phyloP scores from a whole-genome alignment of 2,888 invertebrate genomes.

The Gari tellinella region DNA sequence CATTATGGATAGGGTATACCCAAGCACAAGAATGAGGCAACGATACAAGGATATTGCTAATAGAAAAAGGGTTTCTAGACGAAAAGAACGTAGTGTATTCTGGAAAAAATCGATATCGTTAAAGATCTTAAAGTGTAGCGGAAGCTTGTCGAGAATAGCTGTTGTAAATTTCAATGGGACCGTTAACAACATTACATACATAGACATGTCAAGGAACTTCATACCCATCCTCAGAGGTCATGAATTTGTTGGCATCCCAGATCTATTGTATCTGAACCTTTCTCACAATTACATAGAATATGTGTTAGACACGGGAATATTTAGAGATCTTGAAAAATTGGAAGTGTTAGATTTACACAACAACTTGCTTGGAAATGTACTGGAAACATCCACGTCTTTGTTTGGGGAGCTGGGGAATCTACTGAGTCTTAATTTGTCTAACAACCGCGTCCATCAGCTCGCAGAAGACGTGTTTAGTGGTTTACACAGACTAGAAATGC shows the following conservation, averaged over 20 bases:
- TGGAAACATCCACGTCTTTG: conserved; percentile 14
- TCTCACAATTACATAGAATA: conserved; percentile 46
- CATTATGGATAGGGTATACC: no score
- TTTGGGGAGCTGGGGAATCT: conserved; percentile 22
- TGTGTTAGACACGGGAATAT: conserved; percentile 16
- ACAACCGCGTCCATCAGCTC: conserved; percentile 29
- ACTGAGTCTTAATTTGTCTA: conserved; percentile 20
- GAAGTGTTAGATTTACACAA: conserved; percentile 29
- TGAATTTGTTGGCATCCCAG: conserved; percentile 23
- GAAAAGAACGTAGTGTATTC: no score
- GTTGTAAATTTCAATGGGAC: conserved; percentile 28
- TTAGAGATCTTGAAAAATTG: conserved; percentile 25
- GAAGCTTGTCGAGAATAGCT: conserved; percentile 24
- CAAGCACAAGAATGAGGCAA: no score
- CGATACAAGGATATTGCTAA: no score
- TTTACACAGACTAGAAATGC: conserved; percentile 1
- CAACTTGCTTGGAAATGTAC: conserved; percentile 39
- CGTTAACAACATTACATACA: conserved; percentile 36
- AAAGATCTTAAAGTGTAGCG: conserved; percentile 20
- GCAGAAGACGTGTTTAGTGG: conserved; percentile 16
- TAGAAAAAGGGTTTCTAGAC: no score
- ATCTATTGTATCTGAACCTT: conserved; percentile 32
- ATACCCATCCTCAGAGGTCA: conserved; percentile 17
- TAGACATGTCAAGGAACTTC: conserved; percentile 47
- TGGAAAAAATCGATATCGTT: no score